phyloP scores from a whole-genome alignment of 2,797 vertebrate genomes.

The Chiroxiphia lanceolata region DNA sequence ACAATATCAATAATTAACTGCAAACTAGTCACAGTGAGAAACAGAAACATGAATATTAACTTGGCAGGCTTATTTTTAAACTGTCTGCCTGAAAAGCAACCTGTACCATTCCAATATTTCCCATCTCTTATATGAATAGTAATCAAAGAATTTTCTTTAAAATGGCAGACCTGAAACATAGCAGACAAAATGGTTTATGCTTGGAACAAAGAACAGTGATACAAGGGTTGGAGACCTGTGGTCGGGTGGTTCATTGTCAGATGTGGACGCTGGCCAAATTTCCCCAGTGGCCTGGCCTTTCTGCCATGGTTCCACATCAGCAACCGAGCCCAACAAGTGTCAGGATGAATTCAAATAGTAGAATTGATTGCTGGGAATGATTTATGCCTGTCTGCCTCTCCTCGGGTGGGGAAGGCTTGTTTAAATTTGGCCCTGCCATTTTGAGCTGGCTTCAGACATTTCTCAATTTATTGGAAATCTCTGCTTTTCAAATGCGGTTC shows the following conservation, averaged over 20 bases:
- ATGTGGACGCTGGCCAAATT: constrained; percentile 81
- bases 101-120: neutral
- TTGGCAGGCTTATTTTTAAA: neutral
- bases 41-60: neutral
- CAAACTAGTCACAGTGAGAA: neutral
- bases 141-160: neutral
- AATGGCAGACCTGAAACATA: neutral
- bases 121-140: neutral
- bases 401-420: constrained; percentile 71
- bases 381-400: constrained; percentile 83
- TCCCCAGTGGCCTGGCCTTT: constrained; percentile 80
- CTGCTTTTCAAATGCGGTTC: neutral
- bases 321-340: constrained; percentile 69
- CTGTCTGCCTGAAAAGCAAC: neutral
- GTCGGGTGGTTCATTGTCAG: constrained; percentile 68
- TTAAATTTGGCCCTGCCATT: constrained; percentile 83
- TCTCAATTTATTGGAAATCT: constrained; percentile 20
- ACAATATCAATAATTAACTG: neutral
- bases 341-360: constrained; percentile 72
- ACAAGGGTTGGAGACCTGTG: neutral
- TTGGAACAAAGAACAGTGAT: neutral
- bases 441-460: constrained; percentile 40
- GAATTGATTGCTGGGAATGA: constrained; percentile 78
- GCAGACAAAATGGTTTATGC: neutral
- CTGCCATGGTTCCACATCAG: constrained; percentile 75